A percentile compares a stretch with the other conserved stretches of the same genome.
phyloP scores from a whole-genome alignment of 2,888 invertebrate species.

The Meloe dianella region DNA sequence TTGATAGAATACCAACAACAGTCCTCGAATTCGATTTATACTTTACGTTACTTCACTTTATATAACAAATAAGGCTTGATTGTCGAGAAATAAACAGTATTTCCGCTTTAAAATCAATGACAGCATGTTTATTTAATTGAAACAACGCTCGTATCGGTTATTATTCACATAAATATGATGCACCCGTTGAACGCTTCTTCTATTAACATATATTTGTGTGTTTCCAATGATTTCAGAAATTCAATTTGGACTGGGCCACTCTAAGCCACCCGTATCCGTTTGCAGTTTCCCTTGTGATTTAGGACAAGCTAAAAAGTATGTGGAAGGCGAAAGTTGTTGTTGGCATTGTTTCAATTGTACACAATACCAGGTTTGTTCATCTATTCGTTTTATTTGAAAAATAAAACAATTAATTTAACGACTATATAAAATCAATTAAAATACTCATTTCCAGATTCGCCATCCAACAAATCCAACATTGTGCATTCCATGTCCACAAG shows the following conservation, averaged over 20 bases:
- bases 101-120: no score
- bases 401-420: no score
- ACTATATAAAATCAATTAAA: not conserved
- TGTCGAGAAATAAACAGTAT: no score
- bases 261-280: conserved; percentile 83
- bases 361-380: conserved; percentile 73
- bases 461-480: conserved; percentile 81
- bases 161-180: no score
- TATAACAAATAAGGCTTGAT: no score
- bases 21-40: no score
- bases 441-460: conserved; percentile 68
- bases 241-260: conserved; percentile 81
- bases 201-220: no score
- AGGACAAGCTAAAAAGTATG: conserved; percentile 91
- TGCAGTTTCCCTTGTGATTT: conserved; percentile 88
- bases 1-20: no score
- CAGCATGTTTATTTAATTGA: no score
- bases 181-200: no score
- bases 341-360: conserved; percentile 94
- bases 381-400: not conserved
- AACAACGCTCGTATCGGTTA: no score
- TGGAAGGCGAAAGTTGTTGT: conserved; percentile 92
- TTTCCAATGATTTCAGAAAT: conserved; percentile 73
- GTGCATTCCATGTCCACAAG: conserved; percentile 81
- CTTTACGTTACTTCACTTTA: no score